A percentile compares a stretch with the other conserved stretches of the same genome.
These are phyloP conservation scores for Stenolophus ochropezus DNA, from an alignment of 2,888 invertebrate genomes.

Conservation along the genomic window DNA sequence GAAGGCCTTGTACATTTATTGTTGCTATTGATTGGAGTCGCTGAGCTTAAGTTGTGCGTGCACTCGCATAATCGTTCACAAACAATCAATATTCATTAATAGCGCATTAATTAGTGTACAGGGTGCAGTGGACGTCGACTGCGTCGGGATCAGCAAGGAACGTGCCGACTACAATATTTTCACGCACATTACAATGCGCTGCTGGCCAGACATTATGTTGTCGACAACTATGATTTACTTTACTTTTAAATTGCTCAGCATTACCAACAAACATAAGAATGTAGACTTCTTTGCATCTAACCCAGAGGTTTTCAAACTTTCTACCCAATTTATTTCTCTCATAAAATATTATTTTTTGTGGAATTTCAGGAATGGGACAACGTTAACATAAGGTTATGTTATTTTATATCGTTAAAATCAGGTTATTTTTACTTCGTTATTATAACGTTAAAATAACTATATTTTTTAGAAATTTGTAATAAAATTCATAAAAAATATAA, in stretches of 20 bases:
- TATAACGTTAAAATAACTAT: too few relatives aligned
- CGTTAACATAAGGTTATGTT: too few relatives aligned
- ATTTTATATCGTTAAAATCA: too few relatives aligned
- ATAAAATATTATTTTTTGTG: too few relatives aligned
- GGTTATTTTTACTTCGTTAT: too few relatives aligned
- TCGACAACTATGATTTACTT: background rate
- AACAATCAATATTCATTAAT: conserved; percentile 41
- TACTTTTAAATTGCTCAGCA: background rate
- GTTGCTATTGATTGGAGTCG: background rate
- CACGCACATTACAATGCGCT: background rate
- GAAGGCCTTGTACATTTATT: background rate
- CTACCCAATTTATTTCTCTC: too few relatives aligned
- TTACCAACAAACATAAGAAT: background rate
- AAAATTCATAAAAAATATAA: too few relatives aligned
- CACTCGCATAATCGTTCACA: conserved; percentile 18
- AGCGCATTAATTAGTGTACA: background rate
- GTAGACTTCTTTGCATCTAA: too few relatives aligned
- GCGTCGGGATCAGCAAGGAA: background rate
- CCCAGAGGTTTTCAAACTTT: too few relatives aligned
- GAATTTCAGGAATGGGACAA: too few relatives aligned
- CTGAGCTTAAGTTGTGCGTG: background rate
- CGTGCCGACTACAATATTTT: background rate
- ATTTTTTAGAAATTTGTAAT: too few relatives aligned
- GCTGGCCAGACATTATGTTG: background rate
- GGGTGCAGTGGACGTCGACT: background rate